Base-by-base conservation (phyloP, 2,888 invertebrate species). In the Trichacis sp. region DNA sequence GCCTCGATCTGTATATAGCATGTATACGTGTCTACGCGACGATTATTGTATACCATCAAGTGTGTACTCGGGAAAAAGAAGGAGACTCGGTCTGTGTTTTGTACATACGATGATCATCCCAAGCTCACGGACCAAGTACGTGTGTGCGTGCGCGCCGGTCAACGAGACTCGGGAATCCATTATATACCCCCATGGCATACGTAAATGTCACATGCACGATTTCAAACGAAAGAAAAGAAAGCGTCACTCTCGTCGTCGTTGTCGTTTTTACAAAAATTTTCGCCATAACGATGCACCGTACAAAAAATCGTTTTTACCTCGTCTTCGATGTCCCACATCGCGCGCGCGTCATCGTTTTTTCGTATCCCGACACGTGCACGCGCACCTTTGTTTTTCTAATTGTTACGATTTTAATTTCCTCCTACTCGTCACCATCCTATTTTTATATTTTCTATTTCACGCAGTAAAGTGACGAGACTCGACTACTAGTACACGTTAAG, bases 401-500 rank as follows among this genome's bases (percentile, higher is more conserved):
- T 67, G 60, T 53, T 65, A 63, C 58, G 48, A 52, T 64, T 55
- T 54, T 65, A 70, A 40, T 70, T 75, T 77, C 77, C 74, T 71
- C 8, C 24, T 74, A 74, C 69, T 68, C 69, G 70, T 68, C 54
- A 66, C 69, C 62, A 67, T 70, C 71, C 64, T 70, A 69, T 73
- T 75, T 76, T 73, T 60, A 65, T 63, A 24, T 24, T 24, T 24
- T n/a, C n/a, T n/a, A n/a, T 60, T 73, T 68, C 53, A 64, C 62
- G 66, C 68, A 61, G 73, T 73, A 73, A 61, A 72, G 74, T 72
- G 74, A 75, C 69, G 74, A 24, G 24, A 77, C 75, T 74, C 75
- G 73, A 75, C 73, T 75, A 78, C 74, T 77, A 75, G 69, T 77
- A 77, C 70, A 57, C 70, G 69, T 74, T 77, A 78, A 76, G 77